Evolutionary conservation across 2,888 invertebrate species (phyloP).

Genomic region (Pyrochroa serraticornis): DNA sequence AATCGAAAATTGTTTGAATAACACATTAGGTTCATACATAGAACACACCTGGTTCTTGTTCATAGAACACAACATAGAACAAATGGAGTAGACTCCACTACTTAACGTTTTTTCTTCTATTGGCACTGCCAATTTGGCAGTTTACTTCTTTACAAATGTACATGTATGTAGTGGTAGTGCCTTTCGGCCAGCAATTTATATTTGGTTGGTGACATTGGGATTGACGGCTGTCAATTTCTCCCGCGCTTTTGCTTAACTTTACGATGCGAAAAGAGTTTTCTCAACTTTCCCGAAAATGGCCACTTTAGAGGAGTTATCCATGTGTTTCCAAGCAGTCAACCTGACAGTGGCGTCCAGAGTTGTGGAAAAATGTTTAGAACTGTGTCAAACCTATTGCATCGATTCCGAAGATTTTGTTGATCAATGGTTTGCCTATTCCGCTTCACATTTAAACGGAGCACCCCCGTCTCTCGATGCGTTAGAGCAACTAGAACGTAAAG

Average conservation of each 20-base stretch:
- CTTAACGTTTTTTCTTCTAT: too few species aligned
- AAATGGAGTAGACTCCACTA: too few species aligned
- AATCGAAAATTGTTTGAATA: too few species aligned
- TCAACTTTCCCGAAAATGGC: conserved; percentile 29
- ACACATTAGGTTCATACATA: too few species aligned
- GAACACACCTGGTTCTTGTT: too few species aligned
- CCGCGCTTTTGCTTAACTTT: neutral
- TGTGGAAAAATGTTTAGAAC: conserved; percentile 68
- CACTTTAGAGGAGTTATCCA: conserved; percentile 37
- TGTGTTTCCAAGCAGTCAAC: conserved; percentile 45
- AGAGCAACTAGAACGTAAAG: conserved; percentile 68
- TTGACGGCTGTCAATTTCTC: neutral
- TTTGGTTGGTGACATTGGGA: neutral
- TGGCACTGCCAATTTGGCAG: too few species aligned
- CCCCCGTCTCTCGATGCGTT: conserved; percentile 67
- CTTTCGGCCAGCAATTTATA: too few species aligned
- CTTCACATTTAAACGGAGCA: conserved; percentile 67
- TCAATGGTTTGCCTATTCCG: conserved; percentile 79
- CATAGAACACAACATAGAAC: too few species aligned
- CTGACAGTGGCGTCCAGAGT: conserved; percentile 59
- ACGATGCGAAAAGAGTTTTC: neutral
- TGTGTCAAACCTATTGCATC: conserved; percentile 69
- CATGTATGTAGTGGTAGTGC: too few species aligned
- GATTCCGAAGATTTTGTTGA: conserved; percentile 74
- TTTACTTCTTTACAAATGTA: too few species aligned